Evolutionary conservation across 2,113 vertebrate species (phyloP).

Genomic region (Ophiodon elongatus): DNA sequence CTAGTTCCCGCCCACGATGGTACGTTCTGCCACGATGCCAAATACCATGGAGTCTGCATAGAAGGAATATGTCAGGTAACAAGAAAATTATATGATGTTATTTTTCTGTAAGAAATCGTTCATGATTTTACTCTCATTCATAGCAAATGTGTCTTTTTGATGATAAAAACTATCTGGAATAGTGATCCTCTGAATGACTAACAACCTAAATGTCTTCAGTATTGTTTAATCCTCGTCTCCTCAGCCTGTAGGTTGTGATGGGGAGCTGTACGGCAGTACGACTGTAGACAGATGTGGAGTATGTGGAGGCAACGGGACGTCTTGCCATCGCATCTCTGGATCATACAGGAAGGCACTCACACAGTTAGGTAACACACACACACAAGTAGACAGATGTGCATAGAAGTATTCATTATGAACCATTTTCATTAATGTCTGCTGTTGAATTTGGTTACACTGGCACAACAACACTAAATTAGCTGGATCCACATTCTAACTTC

Average conservation of each 20-base stretch:
- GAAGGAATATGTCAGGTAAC: constrained; percentile 90
- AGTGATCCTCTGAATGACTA: neutral
- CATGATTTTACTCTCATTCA: neutral
- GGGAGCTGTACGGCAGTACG: constrained; percentile 88
- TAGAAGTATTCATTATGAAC: neutral
- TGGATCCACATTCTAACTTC: neutral
- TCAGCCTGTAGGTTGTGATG: constrained; percentile 91
- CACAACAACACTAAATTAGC: neutral
- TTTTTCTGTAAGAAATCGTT: neutral
- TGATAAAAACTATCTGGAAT: neutral
- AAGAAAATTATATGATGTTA: neutral
- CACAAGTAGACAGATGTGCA: constrained; percentile 41
- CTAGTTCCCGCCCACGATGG: constrained; percentile 90
- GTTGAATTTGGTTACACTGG: neutral
- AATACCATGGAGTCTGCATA: constrained; percentile 91
- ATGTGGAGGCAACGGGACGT: constrained; percentile 89
- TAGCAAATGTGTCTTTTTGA: neutral
- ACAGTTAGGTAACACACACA: constrained; percentile 91
- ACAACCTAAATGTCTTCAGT: neutral
- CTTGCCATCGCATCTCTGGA: constrained; percentile 90
- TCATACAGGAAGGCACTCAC: constrained; percentile 90
- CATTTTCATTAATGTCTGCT: neutral
- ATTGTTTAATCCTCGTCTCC: neutral
- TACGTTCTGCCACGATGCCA: constrained; percentile 89
- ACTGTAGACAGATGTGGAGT: constrained; percentile 89